Percentiles rank a stretch among this genome's conserved stretches.
Conservation (phyloP, 1,140 invertebrate species). For the Heterodera schachtii region DNA sequence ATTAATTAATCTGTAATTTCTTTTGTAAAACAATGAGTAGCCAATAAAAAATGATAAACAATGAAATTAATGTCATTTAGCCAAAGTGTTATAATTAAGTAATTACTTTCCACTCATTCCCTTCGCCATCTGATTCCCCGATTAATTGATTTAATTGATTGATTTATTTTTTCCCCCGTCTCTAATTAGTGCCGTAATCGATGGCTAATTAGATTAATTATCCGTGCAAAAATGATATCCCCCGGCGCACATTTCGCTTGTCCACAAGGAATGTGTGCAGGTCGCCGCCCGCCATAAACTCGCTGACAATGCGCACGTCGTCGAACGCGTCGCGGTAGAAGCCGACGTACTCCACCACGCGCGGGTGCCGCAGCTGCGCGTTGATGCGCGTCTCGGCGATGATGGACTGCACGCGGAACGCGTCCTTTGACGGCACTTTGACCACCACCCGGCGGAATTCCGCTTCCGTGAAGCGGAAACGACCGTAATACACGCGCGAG, state of each 20-base stretch:
- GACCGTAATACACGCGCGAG: neutral
- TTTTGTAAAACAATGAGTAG: too few relatives aligned
- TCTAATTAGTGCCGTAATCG: too few relatives aligned
- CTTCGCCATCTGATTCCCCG: too few relatives aligned
- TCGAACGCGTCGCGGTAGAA: slow-evolving; percentile 6
- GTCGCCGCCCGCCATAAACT: slow-evolving; percentile 42
- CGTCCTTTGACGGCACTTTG: slow-evolving; percentile 28
- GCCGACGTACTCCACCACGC: slow-evolving; percentile 11
- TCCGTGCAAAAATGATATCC: too few relatives aligned
- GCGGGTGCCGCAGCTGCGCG: slow-evolving; percentile 17
- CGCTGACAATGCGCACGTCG: slow-evolving; percentile 44
- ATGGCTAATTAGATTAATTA: too few relatives aligned
- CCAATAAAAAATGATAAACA: too few relatives aligned
- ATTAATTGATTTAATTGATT: too few relatives aligned
- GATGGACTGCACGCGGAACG: slow-evolving; percentile 14
- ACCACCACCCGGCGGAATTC: slow-evolving; percentile 7
- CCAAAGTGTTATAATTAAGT: too few relatives aligned
- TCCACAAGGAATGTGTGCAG: slow-evolving; percentile 32
- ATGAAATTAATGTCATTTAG: too few relatives aligned
- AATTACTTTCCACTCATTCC: too few relatives aligned
- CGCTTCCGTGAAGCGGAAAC: neutral
- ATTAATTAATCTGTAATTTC: too few relatives aligned
- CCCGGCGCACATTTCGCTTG: slow-evolving; percentile 29
- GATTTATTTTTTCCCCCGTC: too few relatives aligned
- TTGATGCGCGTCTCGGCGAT: slow-evolving; percentile 28